Evolutionary conservation across 1,140 invertebrate genomes (phyloP), one percentile per base, ranked within the genome.

Genomic region (Scylla paramamosain): DNA sequence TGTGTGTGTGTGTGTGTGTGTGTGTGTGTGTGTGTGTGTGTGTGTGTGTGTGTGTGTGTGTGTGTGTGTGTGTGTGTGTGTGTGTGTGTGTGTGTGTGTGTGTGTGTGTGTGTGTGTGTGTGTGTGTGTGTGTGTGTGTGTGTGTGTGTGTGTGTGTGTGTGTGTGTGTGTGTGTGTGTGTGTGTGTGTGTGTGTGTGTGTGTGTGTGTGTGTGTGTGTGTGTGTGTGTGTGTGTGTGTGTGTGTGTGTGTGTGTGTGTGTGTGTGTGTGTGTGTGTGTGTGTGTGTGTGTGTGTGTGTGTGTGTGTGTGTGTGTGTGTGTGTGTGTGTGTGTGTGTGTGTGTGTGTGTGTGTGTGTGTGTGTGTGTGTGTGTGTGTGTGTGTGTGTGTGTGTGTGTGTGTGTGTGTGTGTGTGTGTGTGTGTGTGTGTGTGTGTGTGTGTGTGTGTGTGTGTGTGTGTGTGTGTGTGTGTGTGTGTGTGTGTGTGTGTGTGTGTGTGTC

Each of bases 191-290:
- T 84, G 83, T 84, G 28, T 32, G 31, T 32, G n/a, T 87, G 86
- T 87, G 86, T 87, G 86, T 87, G 86, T 87, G 86, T 87, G 86
- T 87, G 86, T 87, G 86, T 87, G 86, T 87, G 86, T 87, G 31
- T 87, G 86, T 87, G 86, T 87, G 86, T 87, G 86, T 87, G 86
- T 87, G 31, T 87, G 31, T 87, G 86, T 87, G 31, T 87, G 86
- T 87, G 86, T 87, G 86, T 87, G 31, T 87, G 86, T 87, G 86
- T 87, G 86, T 87, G 86, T 87, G 31, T 32, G 86, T 87, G 86
- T 32, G 86, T 87, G 86, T 87, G 86, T 87, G 39, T 39, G 39
- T 39, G 39, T 39, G 39, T 39, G 39, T 39, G 39, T 39, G 39
- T 39, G 39, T 39, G 39, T 39, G 39, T 39, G 39, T 39, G 39